These are phyloP conservation scores for Mobula birostris DNA, from an alignment of 2,113 vertebrate genomes.

Conservation along the genomic window DNA sequence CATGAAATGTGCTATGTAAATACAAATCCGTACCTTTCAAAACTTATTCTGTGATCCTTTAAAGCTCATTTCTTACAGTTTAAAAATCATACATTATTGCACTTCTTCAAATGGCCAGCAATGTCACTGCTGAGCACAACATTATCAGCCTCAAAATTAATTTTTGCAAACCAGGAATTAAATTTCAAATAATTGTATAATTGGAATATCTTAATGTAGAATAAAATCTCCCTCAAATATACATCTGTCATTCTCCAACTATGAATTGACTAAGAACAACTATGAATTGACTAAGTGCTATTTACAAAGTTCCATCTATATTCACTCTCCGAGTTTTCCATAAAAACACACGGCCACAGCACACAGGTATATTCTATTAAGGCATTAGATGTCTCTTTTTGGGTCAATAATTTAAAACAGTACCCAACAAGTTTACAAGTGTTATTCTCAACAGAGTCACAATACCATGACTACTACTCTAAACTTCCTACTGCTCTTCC, in stretches of 20 bases:
- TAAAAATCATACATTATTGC: neutral
- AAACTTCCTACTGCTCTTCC: neutral
- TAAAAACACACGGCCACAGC: neutral
- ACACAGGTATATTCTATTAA: neutral
- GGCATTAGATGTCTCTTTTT: neutral
- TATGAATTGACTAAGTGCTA: neutral
- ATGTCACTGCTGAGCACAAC: conserved; percentile 9
- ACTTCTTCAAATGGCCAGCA: neutral
- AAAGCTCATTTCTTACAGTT: neutral
- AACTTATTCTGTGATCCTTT: neutral
- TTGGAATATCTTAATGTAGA: neutral
- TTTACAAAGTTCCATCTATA: conserved; percentile 4
- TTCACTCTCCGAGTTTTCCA: neutral
- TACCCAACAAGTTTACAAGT: neutral
- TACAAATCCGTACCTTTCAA: neutral
- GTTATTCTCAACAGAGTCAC: neutral
- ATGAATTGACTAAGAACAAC: neutral
- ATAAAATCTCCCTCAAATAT: neutral
- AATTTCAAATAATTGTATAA: conserved; percentile 1
- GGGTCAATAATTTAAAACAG: neutral
- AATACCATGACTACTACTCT: neutral
- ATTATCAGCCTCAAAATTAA: neutral
- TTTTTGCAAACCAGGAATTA: neutral
- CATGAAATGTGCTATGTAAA: neutral
- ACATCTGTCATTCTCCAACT: neutral